Base-by-base conservation (phyloP, 2,113 vertebrate genomes). In the Lagopus muta region DNA sequence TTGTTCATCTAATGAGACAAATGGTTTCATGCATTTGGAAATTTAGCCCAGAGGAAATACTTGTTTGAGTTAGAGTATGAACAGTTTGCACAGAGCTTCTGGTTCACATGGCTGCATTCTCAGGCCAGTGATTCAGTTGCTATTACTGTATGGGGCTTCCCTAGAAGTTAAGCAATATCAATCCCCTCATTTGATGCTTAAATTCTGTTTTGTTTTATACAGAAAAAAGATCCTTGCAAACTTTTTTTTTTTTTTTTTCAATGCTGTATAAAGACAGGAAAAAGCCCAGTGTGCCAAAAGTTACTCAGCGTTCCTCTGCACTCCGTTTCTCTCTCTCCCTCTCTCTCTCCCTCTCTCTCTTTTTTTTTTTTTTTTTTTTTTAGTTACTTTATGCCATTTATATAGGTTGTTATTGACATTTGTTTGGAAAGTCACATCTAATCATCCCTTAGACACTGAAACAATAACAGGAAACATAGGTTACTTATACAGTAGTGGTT, bases 1-100 rank as follows among this genome's bases (percentile, higher is more conserved):
- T 82, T 89, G n/a, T 12, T 86, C 40, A 58, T 88, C 25, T 79
- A 73, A 92, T 93, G 72, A 89, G 54, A 82, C 38, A 87, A 96
- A 75, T 84, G 13, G 27, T 72, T 94, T 93, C 45, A 54, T 82
- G 43, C 27, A 38, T 73, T 94, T 22, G 30, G 84, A 94, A 94
- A 75, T 92, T 72, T 40, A 88, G 22, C 57, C 66, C 57, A 72
- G 54, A 84, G 75, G 55, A 94, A 92, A 70, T 70, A 80, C 70
- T 85, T 89, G 11, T 84, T 92, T 61, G 65, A 78, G 30, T 66
- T 87, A 88, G 20, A 76, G 71, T n/a, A 67, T 42, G 60, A 87
- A 32, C 20, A 84, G 17, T 85, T 94, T 94, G 43, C 82, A 82
- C 32, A 90, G 75, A 82, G 22, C 32, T 91, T 50, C 85, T 90